Conservation (phyloP, 2,113 vertebrate genomes). For the Campylomormyrus numenius region DNA sequence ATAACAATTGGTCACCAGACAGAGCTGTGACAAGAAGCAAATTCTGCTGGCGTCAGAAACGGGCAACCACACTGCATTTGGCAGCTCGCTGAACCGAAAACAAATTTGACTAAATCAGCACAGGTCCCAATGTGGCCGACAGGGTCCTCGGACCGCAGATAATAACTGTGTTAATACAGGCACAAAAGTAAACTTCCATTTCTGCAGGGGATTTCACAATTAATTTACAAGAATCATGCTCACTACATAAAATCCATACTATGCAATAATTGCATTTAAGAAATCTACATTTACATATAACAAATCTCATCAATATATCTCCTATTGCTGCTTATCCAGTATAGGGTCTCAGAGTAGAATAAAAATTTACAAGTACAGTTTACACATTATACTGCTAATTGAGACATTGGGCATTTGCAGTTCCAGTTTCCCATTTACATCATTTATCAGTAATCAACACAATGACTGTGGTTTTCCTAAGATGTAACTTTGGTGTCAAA, state of each 20-base stretch:
- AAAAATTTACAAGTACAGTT: background rate
- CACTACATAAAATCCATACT: background rate
- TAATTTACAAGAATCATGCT: background rate
- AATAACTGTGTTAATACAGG: background rate
- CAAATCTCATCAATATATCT: background rate
- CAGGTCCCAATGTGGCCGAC: background rate
- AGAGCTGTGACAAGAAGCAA: background rate
- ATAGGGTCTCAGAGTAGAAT: background rate
- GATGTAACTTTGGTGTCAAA: background rate
- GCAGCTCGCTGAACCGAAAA: background rate
- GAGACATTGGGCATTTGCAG: background rate
- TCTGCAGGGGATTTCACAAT: background rate
- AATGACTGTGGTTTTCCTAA: background rate
- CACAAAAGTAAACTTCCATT: background rate
- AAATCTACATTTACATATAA: background rate
- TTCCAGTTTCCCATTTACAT: background rate
- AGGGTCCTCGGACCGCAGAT: background rate
- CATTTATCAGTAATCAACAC: background rate
- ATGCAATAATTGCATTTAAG: background rate
- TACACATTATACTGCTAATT: background rate
- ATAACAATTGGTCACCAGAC: background rate
- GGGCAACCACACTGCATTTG: background rate
- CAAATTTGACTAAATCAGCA: background rate
- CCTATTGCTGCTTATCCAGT: background rate
- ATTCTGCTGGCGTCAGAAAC: background rate